Evolutionary conservation across 2,888 invertebrate genomes (phyloP), one percentile per base, ranked within the genome.

Genomic region (Andrena praecox): DNA sequence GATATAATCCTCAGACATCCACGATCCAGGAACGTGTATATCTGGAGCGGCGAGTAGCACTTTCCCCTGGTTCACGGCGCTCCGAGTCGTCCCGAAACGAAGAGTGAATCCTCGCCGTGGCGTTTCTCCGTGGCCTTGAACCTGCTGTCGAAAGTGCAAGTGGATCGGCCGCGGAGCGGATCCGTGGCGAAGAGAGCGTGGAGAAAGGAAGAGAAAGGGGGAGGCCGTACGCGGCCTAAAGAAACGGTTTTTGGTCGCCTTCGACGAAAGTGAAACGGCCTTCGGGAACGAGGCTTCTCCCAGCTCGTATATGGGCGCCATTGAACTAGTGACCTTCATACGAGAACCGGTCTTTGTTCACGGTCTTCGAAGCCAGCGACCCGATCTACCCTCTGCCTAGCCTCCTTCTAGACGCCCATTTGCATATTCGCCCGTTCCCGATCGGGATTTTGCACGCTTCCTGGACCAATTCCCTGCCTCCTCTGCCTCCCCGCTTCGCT

Each of bases 291-390:
- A 66, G 74, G 48, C 67, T 76, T 63, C 74, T 66, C 56, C 56
- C 77, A 35, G 71, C 76, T 74, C 72, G 77, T 81, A 82, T 76
- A 80, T 80, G 86, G 85, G 87, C 90, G 90, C 90, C 90, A 89
- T 91, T 93, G 93, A 92, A 93, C 93, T 90, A 93, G 92, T 93
- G 92, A 93, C 93, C 93, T 93, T 93, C 93, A 93, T 93, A 92
- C 88, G 88, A 89, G 89, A 93, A 93, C 93, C 93, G 93, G 93
- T 93, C 91, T 91, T 90, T 88, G 90, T 91, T 91, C 90, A 71
- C 79, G 87, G 87, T 89, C 88, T 85, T 88, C 82, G 75, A 77
- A 85, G 80, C 85, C 85, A 87, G 77, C 86, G 89, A 88, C 89
- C 86, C 85, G 90, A 87, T 88, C 87, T 85, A 85, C 84, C 87